phyloP scores from a whole-genome alignment of 2,113 vertebrate genomes.

The Xenotilapia leptura region DNA sequence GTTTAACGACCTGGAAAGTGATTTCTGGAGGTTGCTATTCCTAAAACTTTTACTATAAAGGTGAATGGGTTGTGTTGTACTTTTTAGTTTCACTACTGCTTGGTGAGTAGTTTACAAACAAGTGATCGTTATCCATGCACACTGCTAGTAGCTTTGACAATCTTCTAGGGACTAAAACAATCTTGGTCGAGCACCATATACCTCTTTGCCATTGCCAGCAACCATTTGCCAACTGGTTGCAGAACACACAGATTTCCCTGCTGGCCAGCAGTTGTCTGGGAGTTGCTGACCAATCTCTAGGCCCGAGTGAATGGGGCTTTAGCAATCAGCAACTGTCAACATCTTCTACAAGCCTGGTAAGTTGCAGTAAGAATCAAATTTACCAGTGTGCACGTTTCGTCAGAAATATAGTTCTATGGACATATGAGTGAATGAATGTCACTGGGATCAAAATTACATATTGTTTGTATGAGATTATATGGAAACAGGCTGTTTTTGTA shows the following conservation, averaged over 20 bases:
- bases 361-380: background rate
- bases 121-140: background rate
- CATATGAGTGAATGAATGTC: background rate
- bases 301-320: background rate
- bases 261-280: accelerated
- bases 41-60: background rate
- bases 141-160: background rate
- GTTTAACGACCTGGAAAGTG: background rate
- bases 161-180: background rate
- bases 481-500: background rate
- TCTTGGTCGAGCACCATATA: background rate
- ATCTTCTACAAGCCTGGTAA: background rate
- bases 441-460: background rate
- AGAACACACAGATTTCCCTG: background rate
- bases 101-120: background rate
- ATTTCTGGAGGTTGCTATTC: background rate
- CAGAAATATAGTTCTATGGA: background rate
- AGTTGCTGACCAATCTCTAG: background rate
- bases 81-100: background rate
- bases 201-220: background rate
- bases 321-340: background rate
- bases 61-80: background rate
- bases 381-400: accelerated
- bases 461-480: background rate
- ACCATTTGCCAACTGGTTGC: background rate